Evolutionary conservation across 2,888 invertebrate species (phyloP), one percentile per base, ranked within the genome.

Genomic region (Formica aserva): DNA sequence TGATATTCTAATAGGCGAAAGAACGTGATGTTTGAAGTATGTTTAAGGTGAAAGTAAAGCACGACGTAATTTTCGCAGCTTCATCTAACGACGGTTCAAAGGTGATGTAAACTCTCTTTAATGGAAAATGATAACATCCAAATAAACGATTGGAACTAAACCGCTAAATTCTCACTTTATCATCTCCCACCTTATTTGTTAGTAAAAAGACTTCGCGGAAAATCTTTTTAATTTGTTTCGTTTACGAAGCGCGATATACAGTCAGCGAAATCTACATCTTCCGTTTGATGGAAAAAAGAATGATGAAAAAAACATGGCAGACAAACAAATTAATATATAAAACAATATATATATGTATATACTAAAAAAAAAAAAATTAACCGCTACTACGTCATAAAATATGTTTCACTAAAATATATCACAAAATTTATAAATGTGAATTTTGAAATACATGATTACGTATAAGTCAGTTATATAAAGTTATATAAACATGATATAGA

Each of bases 251-350:
- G 69, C 82, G 81, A 85, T 57, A 87, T 72, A 15, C 78, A 67
- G 55, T 45, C 88, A 87, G 89, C 91, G 91, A 89, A 88, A 84
- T 60, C 81, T 69, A 66, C 62, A 52, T 52, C 65, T 83, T 81
- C 52, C 84, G 86, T 81, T 72, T 85, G 76, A 62, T 67, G 87
- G 65, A 83, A 81, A 81, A 81, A 84, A 84, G 84, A 82, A 87
- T 76, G 45, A 15, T 11, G 9, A 45, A 45, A 45, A 22, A 15
- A 22, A 6, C 32, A 63, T 22, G 32, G 22, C 29, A 45, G 29
- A 22, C 35, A 38, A 15, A 72, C 11, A 9, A 52, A 13, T 11
- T 45, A 45, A 45, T 45, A 45, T 45, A 45, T 18, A 48, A 48
- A 18, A 48, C 13, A 38, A 38, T 9, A 6, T 38, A 9, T 41